Conservation (phyloP, 2,888 invertebrate species). For the Drosophila bunnanda region DNA sequence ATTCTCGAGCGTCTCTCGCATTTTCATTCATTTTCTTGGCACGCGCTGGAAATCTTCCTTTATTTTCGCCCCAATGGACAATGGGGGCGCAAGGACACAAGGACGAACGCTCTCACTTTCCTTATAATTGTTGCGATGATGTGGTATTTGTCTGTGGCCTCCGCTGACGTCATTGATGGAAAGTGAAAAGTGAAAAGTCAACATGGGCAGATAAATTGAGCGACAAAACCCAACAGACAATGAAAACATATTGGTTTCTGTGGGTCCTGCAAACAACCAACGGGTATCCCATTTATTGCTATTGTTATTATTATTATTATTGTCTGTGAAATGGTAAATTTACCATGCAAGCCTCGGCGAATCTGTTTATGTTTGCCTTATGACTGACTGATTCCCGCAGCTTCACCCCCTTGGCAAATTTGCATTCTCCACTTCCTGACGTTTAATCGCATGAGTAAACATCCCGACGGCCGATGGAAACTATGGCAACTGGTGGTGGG, state of each 20-base stretch:
- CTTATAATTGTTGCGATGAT: constrained; percentile 58
- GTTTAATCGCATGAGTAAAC: constrained; percentile 29
- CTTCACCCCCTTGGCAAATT: constrained; percentile 16
- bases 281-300: constrained; percentile 24
- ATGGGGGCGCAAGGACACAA: constrained; percentile 67
- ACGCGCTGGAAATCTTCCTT: constrained; percentile 34
- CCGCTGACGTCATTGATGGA: constrained; percentile 56
- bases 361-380: constrained; percentile 21
- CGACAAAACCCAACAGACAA: constrained; percentile 42
- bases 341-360: constrained; percentile 25
- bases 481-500: constrained; percentile 18
- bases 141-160: constrained; percentile 38
- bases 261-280: constrained; percentile 43
- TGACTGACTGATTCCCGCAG: constrained; percentile 19
- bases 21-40: constrained; percentile 38
- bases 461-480: constrained; percentile 23
- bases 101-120: constrained; percentile 56
- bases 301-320: constrained; percentile 29
- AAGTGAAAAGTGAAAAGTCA: constrained; percentile 43
- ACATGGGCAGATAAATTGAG: constrained; percentile 51
- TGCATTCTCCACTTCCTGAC: constrained; percentile 17
- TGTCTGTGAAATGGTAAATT: constrained; percentile 38
- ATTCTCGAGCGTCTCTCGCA: constrained; percentile 23
- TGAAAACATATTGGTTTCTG: constrained; percentile 57
- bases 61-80: constrained; percentile 55